Base-by-base conservation (phyloP, 2,113 vertebrate species). In the Poeciliopsis turrubarensis region DNA sequence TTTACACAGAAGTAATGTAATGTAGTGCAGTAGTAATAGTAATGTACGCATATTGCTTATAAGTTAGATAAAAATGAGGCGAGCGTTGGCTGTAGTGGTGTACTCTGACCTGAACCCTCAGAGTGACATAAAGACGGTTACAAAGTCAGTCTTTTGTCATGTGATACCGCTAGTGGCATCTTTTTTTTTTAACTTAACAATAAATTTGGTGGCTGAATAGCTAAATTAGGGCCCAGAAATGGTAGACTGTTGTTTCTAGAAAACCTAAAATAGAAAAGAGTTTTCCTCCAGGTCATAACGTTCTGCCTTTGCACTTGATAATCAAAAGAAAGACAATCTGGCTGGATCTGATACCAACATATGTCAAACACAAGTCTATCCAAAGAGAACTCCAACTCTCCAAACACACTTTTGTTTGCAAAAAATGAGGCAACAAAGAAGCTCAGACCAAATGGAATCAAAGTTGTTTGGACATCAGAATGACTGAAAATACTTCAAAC, bases 391-490 rank as follows among this genome's bases (percentile, higher is more conserved):
- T 54, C 4, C 44, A 22, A 25, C 4, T 69, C 47, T n/a, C 17
- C 29, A 69, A 32, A 51, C 44, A 69, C 44, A 51, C 26, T 29
- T 29, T 0, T 67, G 65, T 67, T 67, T 67, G 37, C 65, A 17
- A 44, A 41, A 27, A 25, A 7, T 37, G 39, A 26, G n/a, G 41
- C 26, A 26, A 65, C 34, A 26, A 67, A 37, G 26, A 41, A 44
- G 37, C 65, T 67, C 37, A 27, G 25, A 66, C 14, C 17, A 41
- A 65, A 65, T 65, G 32, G 32, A 67, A 44, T 41, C 25, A 26
- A 37, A 67, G 37, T 67, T 67, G 65, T 67, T 67, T 67, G 37
- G 65, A 67, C 65, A 67, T 6, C 65, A 41, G 65, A 15, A 9
- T 26, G 26, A 4, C 37, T 25, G 51, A n/a, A 41, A 67, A 27